These are phyloP conservation scores for Heterodera schachtii DNA, from an alignment of 1,140 invertebrate genomes.

Conservation along the genomic window DNA sequence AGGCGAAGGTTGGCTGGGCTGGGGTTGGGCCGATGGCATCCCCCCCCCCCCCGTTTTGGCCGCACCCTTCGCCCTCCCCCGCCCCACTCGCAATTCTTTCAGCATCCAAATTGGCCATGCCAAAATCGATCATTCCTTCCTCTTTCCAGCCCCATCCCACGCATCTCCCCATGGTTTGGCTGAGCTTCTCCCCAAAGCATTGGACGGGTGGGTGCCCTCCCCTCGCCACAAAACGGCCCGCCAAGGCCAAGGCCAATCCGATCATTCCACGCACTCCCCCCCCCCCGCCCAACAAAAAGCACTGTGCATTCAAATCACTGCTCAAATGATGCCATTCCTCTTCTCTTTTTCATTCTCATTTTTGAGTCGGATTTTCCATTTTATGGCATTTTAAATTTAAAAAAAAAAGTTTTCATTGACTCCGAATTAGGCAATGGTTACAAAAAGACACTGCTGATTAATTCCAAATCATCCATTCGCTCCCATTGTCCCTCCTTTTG, in stretches of 20 bases:
- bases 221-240: neutral
- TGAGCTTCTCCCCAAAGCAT: neutral
- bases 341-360: neutral
- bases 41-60: neutral
- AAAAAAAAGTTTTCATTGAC: no score
- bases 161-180: neutral
- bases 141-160: no score
- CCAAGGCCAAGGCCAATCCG: neutral
- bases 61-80: neutral
- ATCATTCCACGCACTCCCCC: neutral
- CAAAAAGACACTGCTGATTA: no score
- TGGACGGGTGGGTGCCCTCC: neutral
- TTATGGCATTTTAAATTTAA: no score
- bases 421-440: no score
- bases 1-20: neutral
- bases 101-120: neutral
- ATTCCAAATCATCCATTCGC: no score
- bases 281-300: neutral
- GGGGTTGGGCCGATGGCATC: neutral
- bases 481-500: no score
- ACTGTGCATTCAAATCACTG: neutral
- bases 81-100: neutral
- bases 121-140: neutral
- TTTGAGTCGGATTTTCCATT: neutral
- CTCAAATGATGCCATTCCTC: neutral